phyloP scores from a whole-genome alignment of 2,888 invertebrate genomes.

The Acronicta alni region DNA sequence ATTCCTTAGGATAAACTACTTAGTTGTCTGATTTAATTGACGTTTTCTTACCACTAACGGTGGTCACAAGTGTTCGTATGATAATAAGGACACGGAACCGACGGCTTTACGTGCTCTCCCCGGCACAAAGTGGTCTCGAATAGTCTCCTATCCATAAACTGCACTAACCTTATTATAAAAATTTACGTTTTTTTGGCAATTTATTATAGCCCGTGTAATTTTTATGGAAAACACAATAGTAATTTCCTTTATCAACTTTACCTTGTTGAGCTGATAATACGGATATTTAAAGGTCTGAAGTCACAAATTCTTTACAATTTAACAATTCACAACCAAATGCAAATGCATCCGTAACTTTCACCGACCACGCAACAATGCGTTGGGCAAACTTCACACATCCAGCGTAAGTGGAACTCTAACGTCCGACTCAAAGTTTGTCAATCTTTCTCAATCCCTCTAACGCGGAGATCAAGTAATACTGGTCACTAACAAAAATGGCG shows the following conservation, averaged over 20 bases:
- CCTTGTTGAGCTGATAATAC: neutral
- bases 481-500: constrained; percentile 31
- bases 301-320: constrained; percentile 34
- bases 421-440: constrained; percentile 5
- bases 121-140: too few species aligned
- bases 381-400: constrained; percentile 47
- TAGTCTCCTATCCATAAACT: too few species aligned
- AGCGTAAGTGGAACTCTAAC: constrained; percentile 30
- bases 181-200: too few species aligned
- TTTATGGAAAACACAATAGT: too few species aligned
- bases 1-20: too few species aligned
- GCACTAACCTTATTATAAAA: too few species aligned
- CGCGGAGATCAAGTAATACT: constrained; percentile 33
- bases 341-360: constrained; percentile 61
- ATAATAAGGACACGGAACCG: too few species aligned
- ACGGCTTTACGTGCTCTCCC: too few species aligned
- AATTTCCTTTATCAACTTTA: neutral
- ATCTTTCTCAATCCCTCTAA: constrained; percentile 7
- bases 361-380: constrained; percentile 50
- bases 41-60: too few species aligned
- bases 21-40: too few species aligned
- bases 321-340: constrained; percentile 40
- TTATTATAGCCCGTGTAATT: too few species aligned
- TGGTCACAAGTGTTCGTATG: too few species aligned
- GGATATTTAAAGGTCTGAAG: constrained; percentile 9